These are phyloP conservation scores for Chelmon rostratus DNA, from an alignment of 2,797 vertebrate species.

Conservation along the genomic window DNA sequence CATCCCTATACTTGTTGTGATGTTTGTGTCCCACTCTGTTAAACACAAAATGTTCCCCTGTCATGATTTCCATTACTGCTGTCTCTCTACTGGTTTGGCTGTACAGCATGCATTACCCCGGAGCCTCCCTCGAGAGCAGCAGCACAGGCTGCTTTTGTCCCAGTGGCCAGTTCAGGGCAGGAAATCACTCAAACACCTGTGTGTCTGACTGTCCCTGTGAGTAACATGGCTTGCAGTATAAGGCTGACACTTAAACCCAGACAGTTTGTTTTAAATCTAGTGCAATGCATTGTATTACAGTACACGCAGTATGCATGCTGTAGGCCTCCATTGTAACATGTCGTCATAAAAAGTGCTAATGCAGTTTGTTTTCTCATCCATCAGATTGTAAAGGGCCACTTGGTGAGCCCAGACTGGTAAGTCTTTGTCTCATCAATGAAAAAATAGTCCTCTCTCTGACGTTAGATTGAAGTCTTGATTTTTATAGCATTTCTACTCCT, in stretches of 20 bases:
- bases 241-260: neutral
- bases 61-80: neutral
- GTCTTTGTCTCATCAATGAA: neutral
- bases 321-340: neutral
- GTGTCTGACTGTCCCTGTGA: constrained; percentile 76
- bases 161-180: constrained; percentile 47
- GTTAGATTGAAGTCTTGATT: neutral
- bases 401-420: constrained; percentile 72
- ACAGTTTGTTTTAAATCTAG: neutral
- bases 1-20: neutral
- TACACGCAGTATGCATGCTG: too few species aligned
- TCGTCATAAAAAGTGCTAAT: neutral
- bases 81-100: constrained; percentile 3
- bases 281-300: neutral
- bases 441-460: neutral
- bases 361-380: neutral
- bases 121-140: neutral
- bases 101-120: constrained; percentile 40
- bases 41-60: neutral
- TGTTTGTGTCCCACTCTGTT: neutral
- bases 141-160: constrained; percentile 82
- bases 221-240: constrained; percentile 31
- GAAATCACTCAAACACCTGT: constrained; percentile 70
- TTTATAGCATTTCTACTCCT: neutral
- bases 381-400: constrained; percentile 80